Percentiles rank a stretch among this genome's conserved stretches.
phyloP scores from a whole-genome alignment of 2,113 vertebrate species.

The Oryzias curvinotus region DNA sequence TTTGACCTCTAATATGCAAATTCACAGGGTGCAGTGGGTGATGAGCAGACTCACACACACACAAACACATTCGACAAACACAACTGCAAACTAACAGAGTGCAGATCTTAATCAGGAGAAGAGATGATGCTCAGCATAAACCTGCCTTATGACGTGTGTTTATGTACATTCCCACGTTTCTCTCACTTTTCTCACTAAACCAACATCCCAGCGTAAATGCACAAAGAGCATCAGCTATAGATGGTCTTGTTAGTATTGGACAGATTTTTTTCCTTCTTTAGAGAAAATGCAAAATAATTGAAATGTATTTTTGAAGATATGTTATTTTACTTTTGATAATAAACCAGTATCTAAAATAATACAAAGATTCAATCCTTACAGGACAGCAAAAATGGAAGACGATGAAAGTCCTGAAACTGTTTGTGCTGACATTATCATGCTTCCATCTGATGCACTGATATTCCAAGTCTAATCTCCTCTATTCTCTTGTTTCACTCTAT shows the following conservation, averaged over 20 bases:
- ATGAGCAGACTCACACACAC: conserved; percentile 28
- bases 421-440: no score
- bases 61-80: not conserved
- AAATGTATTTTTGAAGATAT: not conserved
- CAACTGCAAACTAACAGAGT: conserved; percentile 12
- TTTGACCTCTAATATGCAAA: conserved; percentile 65
- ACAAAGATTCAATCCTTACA: not conserved
- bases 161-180: not conserved
- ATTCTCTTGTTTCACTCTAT: no score
- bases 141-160: not conserved
- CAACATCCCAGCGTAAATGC: conserved; percentile 1
- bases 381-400: not conserved
- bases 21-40: conserved; percentile 27
- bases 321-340: no score
- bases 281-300: no score
- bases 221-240: not conserved
- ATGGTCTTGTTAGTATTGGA: no score
- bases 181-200: not conserved
- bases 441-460: no score
- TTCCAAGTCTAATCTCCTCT: no score
- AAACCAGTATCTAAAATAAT: not conserved
- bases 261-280: no score
- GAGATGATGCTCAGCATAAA: conserved; percentile 21
- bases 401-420: not conserved
- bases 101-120: conserved; percentile 16